phyloP scores from a whole-genome alignment of 2,888 invertebrate genomes.

The Eremobia ochroleuca region DNA sequence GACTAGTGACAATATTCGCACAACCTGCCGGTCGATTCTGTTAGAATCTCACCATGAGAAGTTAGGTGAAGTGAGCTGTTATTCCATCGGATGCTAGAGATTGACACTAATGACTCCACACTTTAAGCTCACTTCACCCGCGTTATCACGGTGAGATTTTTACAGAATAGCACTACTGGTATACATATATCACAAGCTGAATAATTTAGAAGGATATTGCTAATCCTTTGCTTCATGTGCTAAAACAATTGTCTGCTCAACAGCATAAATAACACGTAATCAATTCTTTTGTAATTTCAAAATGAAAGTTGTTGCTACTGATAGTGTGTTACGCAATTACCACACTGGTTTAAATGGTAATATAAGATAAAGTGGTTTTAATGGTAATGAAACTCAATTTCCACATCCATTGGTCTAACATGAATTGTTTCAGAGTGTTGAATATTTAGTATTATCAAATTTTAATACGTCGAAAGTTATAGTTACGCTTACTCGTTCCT shows the following conservation, averaged over 20 bases:
- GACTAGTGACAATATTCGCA: background rate
- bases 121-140: too few species aligned
- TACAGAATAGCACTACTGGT: too few species aligned
- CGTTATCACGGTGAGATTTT: too few species aligned
- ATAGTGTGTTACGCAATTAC: background rate
- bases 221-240: background rate
- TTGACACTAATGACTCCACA: too few species aligned
- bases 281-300: background rate
- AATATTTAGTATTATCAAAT: slow-evolving; percentile 51
- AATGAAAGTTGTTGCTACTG: background rate
- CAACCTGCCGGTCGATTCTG: too few species aligned
- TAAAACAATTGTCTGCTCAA: background rate
- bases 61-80: too few species aligned
- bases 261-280: background rate
- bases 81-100: too few species aligned
- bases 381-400: slow-evolving; percentile 18
- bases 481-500: slow-evolving; percentile 54
- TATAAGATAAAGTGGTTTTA: background rate
- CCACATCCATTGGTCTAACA: slow-evolving; percentile 23
- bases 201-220: too few species aligned
- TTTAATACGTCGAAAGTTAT: slow-evolving; percentile 54
- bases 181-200: too few species aligned
- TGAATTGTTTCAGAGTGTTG: slow-evolving; percentile 45
- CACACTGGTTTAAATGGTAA: background rate
- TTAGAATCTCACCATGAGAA: too few species aligned